Percentiles rank a stretch among this genome's conserved stretches.
Conservation (phyloP, 2,888 invertebrate genomes). For the Apamea monoglypha region DNA sequence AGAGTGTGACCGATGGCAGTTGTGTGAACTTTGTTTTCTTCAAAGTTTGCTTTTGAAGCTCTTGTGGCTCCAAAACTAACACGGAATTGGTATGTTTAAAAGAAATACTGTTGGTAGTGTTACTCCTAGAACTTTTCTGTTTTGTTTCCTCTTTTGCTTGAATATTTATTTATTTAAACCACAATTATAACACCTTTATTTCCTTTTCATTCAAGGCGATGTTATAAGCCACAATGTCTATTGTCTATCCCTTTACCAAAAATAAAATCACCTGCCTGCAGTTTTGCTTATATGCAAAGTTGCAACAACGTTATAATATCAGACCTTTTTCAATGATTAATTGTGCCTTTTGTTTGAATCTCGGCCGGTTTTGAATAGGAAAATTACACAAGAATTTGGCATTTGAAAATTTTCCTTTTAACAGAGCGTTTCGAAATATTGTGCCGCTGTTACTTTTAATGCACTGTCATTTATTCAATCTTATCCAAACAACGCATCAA, state of each 20-base stretch:
- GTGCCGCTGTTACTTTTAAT: slow-evolving; percentile 34
- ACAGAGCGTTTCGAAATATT: slow-evolving; percentile 13
- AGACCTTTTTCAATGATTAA: no score
- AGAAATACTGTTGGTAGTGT: not conserved
- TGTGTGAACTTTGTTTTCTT: slow-evolving; percentile 43
- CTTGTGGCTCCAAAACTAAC: not conserved
- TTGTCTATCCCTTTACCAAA: no score
- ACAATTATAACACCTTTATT: no score
- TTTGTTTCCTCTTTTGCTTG: not conserved
- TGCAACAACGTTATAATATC: no score
- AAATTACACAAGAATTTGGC: slow-evolving; percentile 6
- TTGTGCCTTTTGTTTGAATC: no score
- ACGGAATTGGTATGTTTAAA: not conserved
- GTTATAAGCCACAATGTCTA: no score
- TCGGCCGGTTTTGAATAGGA: no score
- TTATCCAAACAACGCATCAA: slow-evolving; percentile 48
- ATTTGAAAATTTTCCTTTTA: not conserved
- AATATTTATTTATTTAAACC: not conserved
- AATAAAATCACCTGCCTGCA: no score
- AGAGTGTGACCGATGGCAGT: slow-evolving; percentile 44
- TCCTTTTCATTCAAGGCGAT: no score
- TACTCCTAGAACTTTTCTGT: not conserved
- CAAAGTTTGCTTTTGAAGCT: slow-evolving; percentile 22
- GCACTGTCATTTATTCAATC: slow-evolving; percentile 39
- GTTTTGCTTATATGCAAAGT: no score